Conservation (phyloP, 2,113 vertebrate species). For the Pavo muticus region DNA sequence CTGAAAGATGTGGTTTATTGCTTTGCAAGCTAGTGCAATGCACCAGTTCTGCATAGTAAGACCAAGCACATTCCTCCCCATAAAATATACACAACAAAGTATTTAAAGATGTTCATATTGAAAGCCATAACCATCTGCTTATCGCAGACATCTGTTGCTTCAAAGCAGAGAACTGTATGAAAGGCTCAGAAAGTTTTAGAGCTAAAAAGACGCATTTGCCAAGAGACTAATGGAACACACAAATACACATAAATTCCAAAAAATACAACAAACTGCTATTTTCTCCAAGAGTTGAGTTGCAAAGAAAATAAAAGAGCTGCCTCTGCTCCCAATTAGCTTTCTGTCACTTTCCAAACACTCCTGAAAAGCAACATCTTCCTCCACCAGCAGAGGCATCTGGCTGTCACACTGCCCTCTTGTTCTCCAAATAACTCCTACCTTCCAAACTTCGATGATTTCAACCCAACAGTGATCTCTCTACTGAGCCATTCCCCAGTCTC, state of each 20-base stretch:
- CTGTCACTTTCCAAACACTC: background rate
- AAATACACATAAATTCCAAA: conserved; percentile 41
- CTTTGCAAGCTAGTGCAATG: conserved; percentile 7
- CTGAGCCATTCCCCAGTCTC: fast-evolving
- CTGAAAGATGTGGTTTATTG: conserved; percentile 34
- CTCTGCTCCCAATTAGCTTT: background rate
- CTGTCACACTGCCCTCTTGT: background rate
- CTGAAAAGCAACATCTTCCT: background rate
- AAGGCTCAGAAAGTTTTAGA: conserved; percentile 37
- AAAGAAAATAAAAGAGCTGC: background rate
- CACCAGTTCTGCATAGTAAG: conserved; percentile 6
- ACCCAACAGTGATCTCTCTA: background rate
- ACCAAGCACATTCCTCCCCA: conserved; percentile 16
- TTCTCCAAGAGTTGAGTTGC: background rate
- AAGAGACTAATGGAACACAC: conserved; percentile 29
- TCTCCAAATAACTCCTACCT: background rate
- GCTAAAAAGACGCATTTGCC: conserved; percentile 27
- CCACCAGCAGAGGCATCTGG: too few relatives aligned
- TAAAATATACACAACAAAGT: conserved; percentile 40
- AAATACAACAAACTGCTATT: conserved; percentile 22
- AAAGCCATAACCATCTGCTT: conserved; percentile 49
- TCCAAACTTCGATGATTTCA: background rate
- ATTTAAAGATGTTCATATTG: conserved; percentile 59
- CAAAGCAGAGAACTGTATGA: conserved; percentile 49
- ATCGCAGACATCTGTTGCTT: conserved; percentile 60